Conservation (phyloP, 2,888 invertebrate genomes). For the Proisotoma minuta region DNA sequence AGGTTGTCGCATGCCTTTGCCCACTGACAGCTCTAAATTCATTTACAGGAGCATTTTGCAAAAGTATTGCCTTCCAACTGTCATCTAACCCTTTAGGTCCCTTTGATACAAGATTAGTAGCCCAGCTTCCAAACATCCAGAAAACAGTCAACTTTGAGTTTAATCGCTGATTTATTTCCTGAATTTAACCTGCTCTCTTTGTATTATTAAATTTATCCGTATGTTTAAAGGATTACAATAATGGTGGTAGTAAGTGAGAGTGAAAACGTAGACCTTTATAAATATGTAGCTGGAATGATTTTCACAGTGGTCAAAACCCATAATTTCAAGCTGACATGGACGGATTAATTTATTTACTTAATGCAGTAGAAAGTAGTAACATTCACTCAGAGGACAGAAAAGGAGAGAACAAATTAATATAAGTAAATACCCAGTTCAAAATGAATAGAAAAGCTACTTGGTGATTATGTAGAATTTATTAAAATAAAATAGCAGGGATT, state of each 20-base stretch:
- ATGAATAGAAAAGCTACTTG: background rate
- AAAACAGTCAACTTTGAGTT: background rate
- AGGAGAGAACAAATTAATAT: background rate
- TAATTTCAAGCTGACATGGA: background rate
- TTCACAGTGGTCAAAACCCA: background rate
- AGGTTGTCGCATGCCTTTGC: slow-evolving; percentile 1
- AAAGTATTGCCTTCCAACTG: too few relatives aligned
- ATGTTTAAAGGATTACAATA: background rate
- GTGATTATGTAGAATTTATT: slow-evolving; percentile 6
- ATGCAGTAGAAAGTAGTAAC: background rate
- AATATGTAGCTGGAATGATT: background rate
- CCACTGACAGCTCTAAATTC: background rate
- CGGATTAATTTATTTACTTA: background rate
- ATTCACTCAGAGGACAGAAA: background rate
- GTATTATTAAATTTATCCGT: background rate
- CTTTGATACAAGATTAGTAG: too few relatives aligned
- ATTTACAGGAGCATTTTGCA: too few relatives aligned
- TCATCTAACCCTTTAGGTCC: too few relatives aligned
- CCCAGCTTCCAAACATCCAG: too few relatives aligned
- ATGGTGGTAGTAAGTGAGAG: background rate
- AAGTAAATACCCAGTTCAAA: too few relatives aligned
- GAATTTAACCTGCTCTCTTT: background rate
- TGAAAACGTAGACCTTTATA: background rate
- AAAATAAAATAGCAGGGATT: slow-evolving; percentile 13
- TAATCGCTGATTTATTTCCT: slow-evolving; percentile 13